Evolutionary conservation across 2,888 invertebrate species (phyloP).

Genomic region (Ophion obscuratus): DNA sequence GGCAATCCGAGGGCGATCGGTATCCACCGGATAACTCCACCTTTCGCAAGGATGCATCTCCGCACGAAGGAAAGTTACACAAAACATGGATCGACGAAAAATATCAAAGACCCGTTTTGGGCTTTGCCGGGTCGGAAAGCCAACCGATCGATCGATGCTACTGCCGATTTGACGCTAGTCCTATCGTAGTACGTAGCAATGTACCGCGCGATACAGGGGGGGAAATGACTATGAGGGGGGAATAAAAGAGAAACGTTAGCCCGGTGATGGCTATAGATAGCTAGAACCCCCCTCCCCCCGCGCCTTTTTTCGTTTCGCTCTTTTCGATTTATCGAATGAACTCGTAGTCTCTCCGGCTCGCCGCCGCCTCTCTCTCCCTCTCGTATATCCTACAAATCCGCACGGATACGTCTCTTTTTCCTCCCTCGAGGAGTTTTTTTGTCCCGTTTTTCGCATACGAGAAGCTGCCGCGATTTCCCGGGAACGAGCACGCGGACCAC

Average conservation of each 20-base stretch:
- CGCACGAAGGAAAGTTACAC: too few relatives aligned
- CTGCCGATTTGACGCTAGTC: constrained; percentile 43
- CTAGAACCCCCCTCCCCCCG: not conserved
- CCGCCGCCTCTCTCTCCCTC: constrained; percentile 29
- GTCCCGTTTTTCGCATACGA: constrained; percentile 68
- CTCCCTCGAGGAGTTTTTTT: constrained; percentile 47
- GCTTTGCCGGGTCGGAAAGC: too few relatives aligned
- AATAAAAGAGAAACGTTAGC: not conserved
- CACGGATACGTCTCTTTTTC: constrained; percentile 27
- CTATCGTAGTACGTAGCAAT: constrained; percentile 25
- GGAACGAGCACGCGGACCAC: constrained; percentile 74
- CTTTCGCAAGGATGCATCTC: not conserved
- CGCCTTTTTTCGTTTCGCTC: constrained; percentile 62
- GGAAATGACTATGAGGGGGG: not conserved
- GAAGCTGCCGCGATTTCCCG: constrained; percentile 73
- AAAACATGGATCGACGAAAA: too few relatives aligned
- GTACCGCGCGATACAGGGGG: too few relatives aligned
- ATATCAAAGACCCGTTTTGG: too few relatives aligned
- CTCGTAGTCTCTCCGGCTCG: constrained; percentile 46
- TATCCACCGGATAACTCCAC: too few relatives aligned
- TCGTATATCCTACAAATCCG: constrained; percentile 3
- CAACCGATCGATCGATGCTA: too few relatives aligned
- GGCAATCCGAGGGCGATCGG: constrained; percentile 13
- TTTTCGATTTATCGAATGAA: constrained; percentile 60
- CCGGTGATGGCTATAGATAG: too few relatives aligned